Conservation (phyloP, 2,888 invertebrate species). For the Pachycephus smyrnensis region DNA sequence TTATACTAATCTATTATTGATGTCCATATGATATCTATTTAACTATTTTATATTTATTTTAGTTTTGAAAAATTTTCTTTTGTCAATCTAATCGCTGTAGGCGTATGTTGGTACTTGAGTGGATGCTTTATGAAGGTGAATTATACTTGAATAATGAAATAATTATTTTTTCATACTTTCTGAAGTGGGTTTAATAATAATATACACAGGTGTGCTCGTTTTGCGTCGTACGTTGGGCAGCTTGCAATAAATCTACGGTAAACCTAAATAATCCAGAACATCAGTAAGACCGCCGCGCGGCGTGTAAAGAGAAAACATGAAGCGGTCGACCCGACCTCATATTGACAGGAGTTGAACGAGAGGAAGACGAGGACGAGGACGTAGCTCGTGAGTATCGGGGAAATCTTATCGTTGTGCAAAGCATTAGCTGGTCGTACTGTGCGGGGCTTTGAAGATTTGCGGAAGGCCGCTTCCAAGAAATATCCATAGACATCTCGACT, state of each 20-base stretch:
- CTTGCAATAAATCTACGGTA: background rate
- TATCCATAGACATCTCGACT: background rate
- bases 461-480: constrained; percentile 44
- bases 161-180: background rate
- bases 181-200: background rate
- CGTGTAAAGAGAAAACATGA: constrained; percentile 16
- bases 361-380: background rate
- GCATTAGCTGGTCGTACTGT: constrained; percentile 22
- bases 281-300: constrained; percentile 17
- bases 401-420: constrained; percentile 52
- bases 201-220: background rate
- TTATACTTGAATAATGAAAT: background rate
- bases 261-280: constrained; percentile 15
- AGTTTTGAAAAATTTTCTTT: too few species aligned
- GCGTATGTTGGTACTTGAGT: too few species aligned
- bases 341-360: constrained; percentile 15
- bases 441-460: constrained; percentile 47
- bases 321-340: constrained; percentile 11
- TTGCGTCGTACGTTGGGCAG: background rate
- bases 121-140: too few species aligned
- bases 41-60: too few species aligned
- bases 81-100: too few species aligned
- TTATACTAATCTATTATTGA: too few species aligned
- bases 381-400: constrained; percentile 29
- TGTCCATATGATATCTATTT: too few species aligned